Percentiles rank a stretch among this genome's conserved stretches.
These are phyloP conservation scores for Petrophora chlorosata DNA, from an alignment of 2,888 invertebrate species.

Conservation along the genomic window DNA sequence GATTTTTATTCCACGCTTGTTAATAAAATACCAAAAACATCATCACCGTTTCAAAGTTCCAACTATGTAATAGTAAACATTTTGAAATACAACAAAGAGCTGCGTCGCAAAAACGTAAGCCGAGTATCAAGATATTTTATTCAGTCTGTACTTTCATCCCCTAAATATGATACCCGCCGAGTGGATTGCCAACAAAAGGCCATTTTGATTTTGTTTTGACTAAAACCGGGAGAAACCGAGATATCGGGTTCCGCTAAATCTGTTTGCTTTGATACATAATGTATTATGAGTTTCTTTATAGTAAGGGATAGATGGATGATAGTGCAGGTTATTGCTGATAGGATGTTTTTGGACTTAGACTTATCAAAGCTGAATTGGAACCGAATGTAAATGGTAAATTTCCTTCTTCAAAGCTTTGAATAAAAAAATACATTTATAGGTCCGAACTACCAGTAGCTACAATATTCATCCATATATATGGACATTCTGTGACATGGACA, in stretches of 20 bases:
- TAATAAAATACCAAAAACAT: too few species aligned
- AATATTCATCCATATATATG: too few species aligned
- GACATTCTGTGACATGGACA: too few species aligned
- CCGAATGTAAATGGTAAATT: too few species aligned
- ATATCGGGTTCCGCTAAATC: constrained; percentile 72
- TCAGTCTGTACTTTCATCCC: constrained; percentile 47
- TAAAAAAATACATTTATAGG: too few species aligned
- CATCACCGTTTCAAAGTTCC: too few species aligned
- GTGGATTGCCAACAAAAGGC: constrained; percentile 78
- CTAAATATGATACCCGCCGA: constrained; percentile 74
- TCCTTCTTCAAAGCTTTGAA: too few species aligned
- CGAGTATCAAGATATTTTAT: constrained; percentile 15
- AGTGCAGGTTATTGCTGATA: not conserved
- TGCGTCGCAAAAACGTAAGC: constrained; percentile 42
- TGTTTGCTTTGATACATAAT: constrained; percentile 61
- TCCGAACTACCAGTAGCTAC: too few species aligned
- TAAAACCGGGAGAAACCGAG: constrained; percentile 61
- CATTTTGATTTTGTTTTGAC: constrained; percentile 80
- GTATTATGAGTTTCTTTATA: constrained; percentile 21
- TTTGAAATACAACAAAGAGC: constrained; percentile 12
- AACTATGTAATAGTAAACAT: not conserved
- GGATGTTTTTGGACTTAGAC: not conserved
- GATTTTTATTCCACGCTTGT: too few species aligned
- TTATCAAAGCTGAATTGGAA: too few species aligned
- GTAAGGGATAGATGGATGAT: constrained; percentile 7